These are phyloP conservation scores for Chrysopilus asiliformis DNA, from an alignment of 2,888 invertebrate genomes.

Conservation along the genomic window DNA sequence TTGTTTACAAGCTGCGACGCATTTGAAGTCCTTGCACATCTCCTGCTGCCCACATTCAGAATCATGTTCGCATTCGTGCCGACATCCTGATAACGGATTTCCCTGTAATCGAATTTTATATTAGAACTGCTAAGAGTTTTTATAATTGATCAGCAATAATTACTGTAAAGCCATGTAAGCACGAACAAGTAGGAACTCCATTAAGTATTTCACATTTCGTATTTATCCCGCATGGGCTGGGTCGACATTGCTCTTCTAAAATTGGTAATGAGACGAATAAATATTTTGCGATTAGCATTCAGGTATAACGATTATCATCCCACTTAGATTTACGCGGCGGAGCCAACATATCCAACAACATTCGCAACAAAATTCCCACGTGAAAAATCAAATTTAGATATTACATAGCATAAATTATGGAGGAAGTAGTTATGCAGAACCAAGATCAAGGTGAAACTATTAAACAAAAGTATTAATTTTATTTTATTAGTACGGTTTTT, in stretches of 20 bases:
- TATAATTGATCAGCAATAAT: conserved; percentile 14
- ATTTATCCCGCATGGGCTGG: conserved; percentile 68
- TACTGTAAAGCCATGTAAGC: conserved; percentile 54
- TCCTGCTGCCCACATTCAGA: conserved; percentile 56
- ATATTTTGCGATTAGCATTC: too few species aligned
- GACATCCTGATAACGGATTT: conserved; percentile 62
- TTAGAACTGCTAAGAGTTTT: background rate
- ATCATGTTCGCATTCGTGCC: conserved; percentile 71
- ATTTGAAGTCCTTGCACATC: conserved; percentile 61
- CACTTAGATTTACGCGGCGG: too few species aligned
- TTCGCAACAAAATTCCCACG: too few species aligned
- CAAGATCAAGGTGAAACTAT: conserved; percentile 10
- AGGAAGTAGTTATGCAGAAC: conserved; percentile 7
- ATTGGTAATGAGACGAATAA: conserved; percentile 13
- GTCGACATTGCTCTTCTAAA: conserved; percentile 68
- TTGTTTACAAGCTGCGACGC: conserved; percentile 59
- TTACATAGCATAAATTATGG: background rate
- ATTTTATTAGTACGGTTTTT: too few species aligned
- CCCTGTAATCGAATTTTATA: conserved; percentile 37
- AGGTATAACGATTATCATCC: too few species aligned
- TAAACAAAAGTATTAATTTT: background rate
- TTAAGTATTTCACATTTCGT: conserved; percentile 68
- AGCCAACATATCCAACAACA: too few species aligned
- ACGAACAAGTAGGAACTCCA: conserved; percentile 65
- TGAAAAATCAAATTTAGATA: too few species aligned